A percentile compares a stretch with the other conserved stretches of the same genome.
These are phyloP conservation scores for Steromphala cineraria DNA, from an alignment of 2,888 invertebrate species.

Conservation along the genomic window DNA sequence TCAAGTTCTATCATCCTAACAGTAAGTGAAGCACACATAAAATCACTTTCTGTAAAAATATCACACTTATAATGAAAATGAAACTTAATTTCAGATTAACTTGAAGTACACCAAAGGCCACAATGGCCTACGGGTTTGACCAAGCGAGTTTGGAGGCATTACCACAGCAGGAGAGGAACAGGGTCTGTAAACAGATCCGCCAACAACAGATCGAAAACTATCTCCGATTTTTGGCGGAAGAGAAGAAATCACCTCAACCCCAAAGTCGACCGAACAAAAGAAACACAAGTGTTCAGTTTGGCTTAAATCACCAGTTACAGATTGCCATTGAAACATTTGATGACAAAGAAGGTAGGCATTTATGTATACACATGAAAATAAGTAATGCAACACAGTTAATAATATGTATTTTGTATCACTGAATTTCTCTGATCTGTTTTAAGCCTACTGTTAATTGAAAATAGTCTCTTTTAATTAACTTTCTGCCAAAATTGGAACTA, in stretches of 20 bases:
- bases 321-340: conserved; percentile 54
- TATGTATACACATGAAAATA: background rate
- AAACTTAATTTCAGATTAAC: too few species aligned
- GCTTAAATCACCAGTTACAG: conserved; percentile 38
- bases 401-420: too few species aligned
- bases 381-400: background rate
- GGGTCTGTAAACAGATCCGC: conserved; percentile 50
- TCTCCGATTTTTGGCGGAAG: background rate
- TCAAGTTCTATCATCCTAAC: too few species aligned
- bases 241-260: background rate
- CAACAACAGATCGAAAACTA: conserved; percentile 50
- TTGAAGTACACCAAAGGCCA: background rate
- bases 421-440: too few species aligned
- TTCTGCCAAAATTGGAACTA: background rate
- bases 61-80: too few species aligned
- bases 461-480: background rate
- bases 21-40: too few species aligned
- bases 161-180: conserved; percentile 50
- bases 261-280: conserved; percentile 42
- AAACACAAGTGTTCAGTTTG: conserved; percentile 41
- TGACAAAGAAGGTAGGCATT: conserved; percentile 50
- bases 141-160: conserved; percentile 49
- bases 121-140: conserved; percentile 43
- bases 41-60: too few species aligned
- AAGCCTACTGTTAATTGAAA: too few species aligned